These are phyloP conservation scores for Heliothis virescens DNA, from an alignment of 1,140 invertebrate genomes.

Conservation along the genomic window DNA sequence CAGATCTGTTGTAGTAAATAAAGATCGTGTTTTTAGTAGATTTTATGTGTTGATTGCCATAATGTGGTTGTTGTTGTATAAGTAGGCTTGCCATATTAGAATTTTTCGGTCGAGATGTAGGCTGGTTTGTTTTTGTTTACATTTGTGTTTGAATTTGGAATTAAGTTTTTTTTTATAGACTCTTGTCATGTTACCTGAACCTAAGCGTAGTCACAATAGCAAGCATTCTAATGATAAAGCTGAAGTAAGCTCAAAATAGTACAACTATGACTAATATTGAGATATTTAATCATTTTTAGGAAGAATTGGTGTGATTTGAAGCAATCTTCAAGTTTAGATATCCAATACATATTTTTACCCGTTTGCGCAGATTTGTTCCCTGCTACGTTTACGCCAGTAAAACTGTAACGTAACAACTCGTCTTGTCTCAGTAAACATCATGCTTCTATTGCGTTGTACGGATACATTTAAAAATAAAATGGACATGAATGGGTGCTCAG, in stretches of 20 bases:
- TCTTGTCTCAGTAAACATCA: not conserved
- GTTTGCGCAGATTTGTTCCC: too few relatives aligned
- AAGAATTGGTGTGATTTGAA: too few relatives aligned
- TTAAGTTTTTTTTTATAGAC: too few relatives aligned
- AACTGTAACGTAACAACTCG: not conserved
- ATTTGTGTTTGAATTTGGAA: not conserved
- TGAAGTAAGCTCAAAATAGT: too few relatives aligned
- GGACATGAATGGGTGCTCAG: constrained; percentile 29
- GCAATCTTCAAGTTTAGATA: too few relatives aligned
- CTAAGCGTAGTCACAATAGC: too few relatives aligned
- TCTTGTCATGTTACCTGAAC: too few relatives aligned
- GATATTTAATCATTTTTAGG: too few relatives aligned
- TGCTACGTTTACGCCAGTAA: not conserved
- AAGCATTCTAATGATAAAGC: too few relatives aligned
- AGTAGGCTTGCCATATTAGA: not conserved
- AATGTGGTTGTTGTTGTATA: not conserved
- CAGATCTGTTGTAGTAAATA: constrained; percentile 9
- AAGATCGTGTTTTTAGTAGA: not conserved
- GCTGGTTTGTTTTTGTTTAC: not conserved
- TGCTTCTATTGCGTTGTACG: constrained; percentile 38
- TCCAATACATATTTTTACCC: too few relatives aligned
- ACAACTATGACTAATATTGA: too few relatives aligned
- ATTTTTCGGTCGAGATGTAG: not conserved
- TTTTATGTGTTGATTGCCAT: constrained; percentile 8
- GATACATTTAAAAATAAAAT: constrained; percentile 43